These are phyloP conservation scores for Spea bombifrons DNA, from an alignment of 2,113 vertebrate genomes.

Conservation along the genomic window DNA sequence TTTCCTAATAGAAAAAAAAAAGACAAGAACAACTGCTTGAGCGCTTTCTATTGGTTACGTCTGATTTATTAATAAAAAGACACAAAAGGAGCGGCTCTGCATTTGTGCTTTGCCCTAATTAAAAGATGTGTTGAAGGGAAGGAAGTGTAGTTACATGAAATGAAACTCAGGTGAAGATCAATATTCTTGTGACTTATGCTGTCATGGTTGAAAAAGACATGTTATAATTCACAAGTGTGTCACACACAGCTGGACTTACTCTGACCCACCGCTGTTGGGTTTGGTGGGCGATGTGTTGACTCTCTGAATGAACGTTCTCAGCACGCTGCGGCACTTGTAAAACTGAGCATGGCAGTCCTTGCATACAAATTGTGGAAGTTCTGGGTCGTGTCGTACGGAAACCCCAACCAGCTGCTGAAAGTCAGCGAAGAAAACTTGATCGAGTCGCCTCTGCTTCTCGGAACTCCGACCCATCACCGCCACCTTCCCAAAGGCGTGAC, in stretches of 20 bases:
- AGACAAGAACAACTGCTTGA: too few species aligned
- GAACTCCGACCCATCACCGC: conserved; percentile 58
- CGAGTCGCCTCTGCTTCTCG: conserved; percentile 63
- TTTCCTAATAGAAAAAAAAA: background rate
- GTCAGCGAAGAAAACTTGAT: conserved; percentile 78
- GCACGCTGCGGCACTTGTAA: conserved; percentile 87
- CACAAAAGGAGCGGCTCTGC: too few species aligned
- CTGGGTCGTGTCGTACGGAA: conserved; percentile 74
- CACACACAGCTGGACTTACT: conserved; percentile 5
- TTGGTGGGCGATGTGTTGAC: conserved; percentile 75
- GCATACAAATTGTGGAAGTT: conserved; percentile 83
- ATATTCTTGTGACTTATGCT: too few species aligned
- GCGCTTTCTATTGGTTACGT: too few species aligned
- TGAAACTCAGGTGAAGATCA: too few species aligned
- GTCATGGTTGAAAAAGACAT: too few species aligned
- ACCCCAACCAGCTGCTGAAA: conserved; percentile 89
- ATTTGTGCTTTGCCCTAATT: too few species aligned
- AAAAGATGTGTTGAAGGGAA: too few species aligned
- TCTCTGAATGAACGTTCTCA: conserved; percentile 81
- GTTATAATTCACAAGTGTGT: background rate
- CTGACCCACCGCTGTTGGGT: background rate
- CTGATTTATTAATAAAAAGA: too few species aligned
- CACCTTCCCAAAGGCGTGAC: conserved; percentile 75
- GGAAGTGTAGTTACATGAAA: too few species aligned
- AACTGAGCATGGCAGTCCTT: conserved; percentile 92